Base-by-base conservation (phyloP, 2,888 invertebrate genomes). In the Phengaris alcon region DNA sequence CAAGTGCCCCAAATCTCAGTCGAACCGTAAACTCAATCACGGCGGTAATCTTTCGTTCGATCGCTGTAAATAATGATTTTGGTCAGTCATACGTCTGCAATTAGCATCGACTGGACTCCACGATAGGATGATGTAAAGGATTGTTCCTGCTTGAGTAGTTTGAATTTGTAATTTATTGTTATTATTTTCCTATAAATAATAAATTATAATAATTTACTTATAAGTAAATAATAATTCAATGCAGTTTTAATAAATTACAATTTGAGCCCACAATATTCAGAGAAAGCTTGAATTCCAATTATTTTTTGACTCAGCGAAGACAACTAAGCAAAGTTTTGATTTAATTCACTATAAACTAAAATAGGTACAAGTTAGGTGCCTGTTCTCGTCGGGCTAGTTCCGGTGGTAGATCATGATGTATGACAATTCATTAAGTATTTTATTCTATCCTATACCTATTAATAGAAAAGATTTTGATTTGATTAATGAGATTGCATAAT, bases 11-110 rank as follows among this genome's bases (percentile, higher is more conserved):
- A 0, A 52, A 70, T 70, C 10, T 70, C 70, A 52, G 15, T 10
- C 15, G 51, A 70, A 70, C 70, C 70, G 52, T 51, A 22, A 70
- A 70, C 12, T 15, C 22, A 10, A 70, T 52, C 70, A 70, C 12
- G 9, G 12, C 51, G 70, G 10, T 7, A 48, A 48, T 52, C n/a
- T 70, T 52, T 51, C 70, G 51, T 70, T 51, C 15, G 12, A 70
- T 48, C 70, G 64, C 12, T 64, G 64, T 35, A 22, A 10, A 35
- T 8, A 59, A 22, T 59, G 22, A 59, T 59, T 59, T 59, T 59
- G 59, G 59, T 59, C 22, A 59, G 59, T 22, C 15, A 22, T 15
- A 15, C 57, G 57, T 15, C 10, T 15, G 46, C 6, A 5, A 70
- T 70, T 48, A 15, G 5, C 51, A 51, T 70, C 68, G 6, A 55